Evolutionary conservation across 2,888 invertebrate species (phyloP), one percentile per base, ranked within the genome.

Genomic region (Aspidapion aeneum): DNA sequence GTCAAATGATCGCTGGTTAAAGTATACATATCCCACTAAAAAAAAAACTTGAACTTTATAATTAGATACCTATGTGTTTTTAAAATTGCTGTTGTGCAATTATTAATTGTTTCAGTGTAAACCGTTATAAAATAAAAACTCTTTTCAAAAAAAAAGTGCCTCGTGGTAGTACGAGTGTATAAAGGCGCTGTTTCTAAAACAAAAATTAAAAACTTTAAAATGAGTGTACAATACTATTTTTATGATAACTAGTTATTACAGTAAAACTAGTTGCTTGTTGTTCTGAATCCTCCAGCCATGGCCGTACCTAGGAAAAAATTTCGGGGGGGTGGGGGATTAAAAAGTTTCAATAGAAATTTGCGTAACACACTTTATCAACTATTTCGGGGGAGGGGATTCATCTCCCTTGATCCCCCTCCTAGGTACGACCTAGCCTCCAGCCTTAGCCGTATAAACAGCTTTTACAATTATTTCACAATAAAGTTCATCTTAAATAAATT

Each of bases 11-110:
- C 17, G 65, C 61, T 58, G 67, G 67, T 65, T 67, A 67, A 67
- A 71, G 69, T 70, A 74, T 73, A 75, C 74, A 75, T 74, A 74
- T 74, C 75, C 74, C 69, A 64, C 65, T 61, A n/a, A n/a, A n/a
- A n/a, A n/a, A n/a, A 35, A 69, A 65, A 69, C 69, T 66, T n/a
- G n/a, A 68, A 71, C 73, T 74, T 75, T n/a, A n/a, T n/a, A n/a
- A n/a, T 69, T 77, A 70, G 78, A 74, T 79, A n/a, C n/a, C n/a
- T n/a, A 77, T 79, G 78, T 79, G 35, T 35, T 35, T 77, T 77
- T 76, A 75, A 78, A 75, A 78, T 78, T 78, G 78, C 77, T 77
- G 78, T 79, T 73, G 78, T 78, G 77, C 77, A 77, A 77, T 78
- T 74, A 77, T 71, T 78, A 77, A 76, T 78, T 78, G 80, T 80